Evolutionary conservation across 2,888 invertebrate species (phyloP).

Genomic region (Tromatobia lineatoria): DNA sequence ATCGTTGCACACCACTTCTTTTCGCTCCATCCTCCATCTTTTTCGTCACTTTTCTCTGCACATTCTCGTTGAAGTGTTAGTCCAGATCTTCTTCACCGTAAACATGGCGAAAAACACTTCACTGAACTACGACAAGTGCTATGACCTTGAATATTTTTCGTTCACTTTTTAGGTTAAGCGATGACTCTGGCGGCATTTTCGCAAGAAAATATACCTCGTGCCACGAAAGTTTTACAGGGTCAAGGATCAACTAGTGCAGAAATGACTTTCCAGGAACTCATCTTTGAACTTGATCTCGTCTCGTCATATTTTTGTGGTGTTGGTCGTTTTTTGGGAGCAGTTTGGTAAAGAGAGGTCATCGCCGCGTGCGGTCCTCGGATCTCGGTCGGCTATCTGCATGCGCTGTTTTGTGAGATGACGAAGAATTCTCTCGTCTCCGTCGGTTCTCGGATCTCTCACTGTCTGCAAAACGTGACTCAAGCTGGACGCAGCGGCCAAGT

Average conservation of each 20-base stretch:
- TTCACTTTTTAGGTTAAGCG: not conserved
- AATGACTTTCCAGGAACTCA: conserved; percentile 47
- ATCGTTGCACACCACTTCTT: conserved; percentile 71
- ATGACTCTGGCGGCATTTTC: not conserved
- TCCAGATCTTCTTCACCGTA: conserved; percentile 29
- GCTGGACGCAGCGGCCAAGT: conserved; percentile 18
- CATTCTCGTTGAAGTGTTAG: conserved; percentile 21
- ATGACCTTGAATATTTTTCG: too few relatives aligned
- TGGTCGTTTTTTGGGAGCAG: conserved; percentile 13
- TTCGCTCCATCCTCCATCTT: conserved; percentile 27
- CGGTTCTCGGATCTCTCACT: not conserved
- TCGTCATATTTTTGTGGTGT: conserved; percentile 39
- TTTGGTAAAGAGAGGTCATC: conserved; percentile 60
- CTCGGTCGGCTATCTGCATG: conserved; percentile 64
- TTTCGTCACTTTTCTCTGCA: conserved; percentile 1
- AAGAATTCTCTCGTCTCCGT: conserved; percentile 24
- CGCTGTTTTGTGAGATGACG: conserved; percentile 36
- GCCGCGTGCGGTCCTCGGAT: conserved; percentile 67
- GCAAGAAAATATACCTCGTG: conserved; percentile 4
- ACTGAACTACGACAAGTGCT: too few relatives aligned
- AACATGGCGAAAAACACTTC: conserved; percentile 35
- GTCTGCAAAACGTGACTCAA: conserved; percentile 38
- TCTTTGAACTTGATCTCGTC: conserved; percentile 48
- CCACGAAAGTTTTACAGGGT: conserved; percentile 11
- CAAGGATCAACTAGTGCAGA: conserved; percentile 34